phyloP scores from a whole-genome alignment of 1,140 invertebrate species.

The Scaptodrosophila lebanonensis region DNA sequence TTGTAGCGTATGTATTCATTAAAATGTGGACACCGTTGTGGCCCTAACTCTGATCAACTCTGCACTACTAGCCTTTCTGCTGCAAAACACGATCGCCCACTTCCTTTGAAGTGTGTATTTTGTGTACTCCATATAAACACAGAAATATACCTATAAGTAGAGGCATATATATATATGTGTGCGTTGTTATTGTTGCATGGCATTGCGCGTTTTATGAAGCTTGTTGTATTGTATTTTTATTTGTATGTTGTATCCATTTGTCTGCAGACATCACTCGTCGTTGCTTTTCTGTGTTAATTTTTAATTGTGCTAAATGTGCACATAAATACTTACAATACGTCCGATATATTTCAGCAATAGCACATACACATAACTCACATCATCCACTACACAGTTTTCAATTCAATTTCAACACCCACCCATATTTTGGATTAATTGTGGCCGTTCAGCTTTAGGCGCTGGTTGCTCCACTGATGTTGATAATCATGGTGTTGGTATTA shows the following conservation, averaged over 20 bases:
- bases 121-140: slow-evolving; percentile 15
- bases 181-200: slow-evolving; percentile 39
- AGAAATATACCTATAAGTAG: neutral
- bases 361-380: no score
- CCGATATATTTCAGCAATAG: slow-evolving; percentile 23
- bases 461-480: slow-evolving; percentile 2
- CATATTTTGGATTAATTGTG: slow-evolving; percentile 71
- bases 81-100: slow-evolving; percentile 73
- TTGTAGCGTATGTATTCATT: no score
- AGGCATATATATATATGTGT: slow-evolving; percentile 25
- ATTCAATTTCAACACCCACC: slow-evolving; percentile 70
- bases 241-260: slow-evolving; percentile 1
- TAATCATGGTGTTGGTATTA: slow-evolving; percentile 23
- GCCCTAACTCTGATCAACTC: slow-evolving; percentile 60
- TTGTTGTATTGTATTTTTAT: slow-evolving; percentile 9
- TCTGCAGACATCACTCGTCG: slow-evolving; percentile 14
- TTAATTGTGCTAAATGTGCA: slow-evolving; percentile 75
- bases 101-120: slow-evolving; percentile 47
- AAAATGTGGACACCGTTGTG: no score
- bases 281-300: slow-evolving; percentile 59
- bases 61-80: slow-evolving; percentile 67
- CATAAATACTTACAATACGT: slow-evolving; percentile 53
- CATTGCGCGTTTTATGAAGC: slow-evolving; percentile 26
- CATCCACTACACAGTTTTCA: slow-evolving; percentile 36
- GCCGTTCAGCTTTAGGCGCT: slow-evolving; percentile 16